These are phyloP conservation scores for Ylistrum balloti DNA, from an alignment of 1,140 invertebrate genomes.

Conservation along the genomic window DNA sequence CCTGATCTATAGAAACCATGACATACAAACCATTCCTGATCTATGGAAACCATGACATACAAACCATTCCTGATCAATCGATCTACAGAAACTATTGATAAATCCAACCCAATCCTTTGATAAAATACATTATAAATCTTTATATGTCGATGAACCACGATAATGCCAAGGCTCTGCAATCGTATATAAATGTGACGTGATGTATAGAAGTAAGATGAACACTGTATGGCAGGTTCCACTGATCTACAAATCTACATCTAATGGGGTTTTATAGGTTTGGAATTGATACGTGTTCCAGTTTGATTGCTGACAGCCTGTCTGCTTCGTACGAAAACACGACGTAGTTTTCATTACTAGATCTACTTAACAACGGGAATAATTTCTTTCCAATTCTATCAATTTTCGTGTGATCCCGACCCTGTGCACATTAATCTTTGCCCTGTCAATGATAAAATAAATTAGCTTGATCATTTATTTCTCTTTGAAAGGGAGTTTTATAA, in stretches of 20 bases:
- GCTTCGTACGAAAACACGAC: background rate
- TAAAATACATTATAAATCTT: no score
- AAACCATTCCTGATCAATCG: no score
- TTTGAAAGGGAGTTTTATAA: slow-evolving; percentile 36
- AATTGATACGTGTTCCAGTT: background rate
- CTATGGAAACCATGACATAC: no score
- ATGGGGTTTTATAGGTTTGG: background rate
- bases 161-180: no score
- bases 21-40: no score
- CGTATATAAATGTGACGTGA: no score
- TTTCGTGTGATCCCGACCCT: slow-evolving; percentile 22
- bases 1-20: no score
- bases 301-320: slow-evolving; percentile 29
- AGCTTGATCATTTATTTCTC: slow-evolving; percentile 39
- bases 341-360: slow-evolving; percentile 33
- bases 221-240: no score
- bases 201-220: no score
- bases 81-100: no score
- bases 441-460: slow-evolving; percentile 40
- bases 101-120: no score
- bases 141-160: no score
- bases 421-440: slow-evolving; percentile 32
- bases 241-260: background rate
- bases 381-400: slow-evolving; percentile 36
- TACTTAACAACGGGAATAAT: background rate